phyloP scores from a whole-genome alignment of 2,797 vertebrate species.

The Smutsia temminckii region DNA sequence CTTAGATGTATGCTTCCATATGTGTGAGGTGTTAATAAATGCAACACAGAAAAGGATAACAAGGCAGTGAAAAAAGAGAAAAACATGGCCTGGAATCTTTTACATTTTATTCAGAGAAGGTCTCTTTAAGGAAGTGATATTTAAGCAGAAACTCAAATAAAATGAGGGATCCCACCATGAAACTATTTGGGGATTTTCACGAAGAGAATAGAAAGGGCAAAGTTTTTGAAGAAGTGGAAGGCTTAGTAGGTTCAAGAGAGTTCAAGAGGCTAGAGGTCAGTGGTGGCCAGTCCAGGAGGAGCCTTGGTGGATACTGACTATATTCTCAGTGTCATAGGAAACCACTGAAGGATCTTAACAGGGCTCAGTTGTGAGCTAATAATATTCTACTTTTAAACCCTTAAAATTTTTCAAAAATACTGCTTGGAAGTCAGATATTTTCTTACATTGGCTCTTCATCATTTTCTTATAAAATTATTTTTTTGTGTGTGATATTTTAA shows the following conservation, averaged over 20 bases:
- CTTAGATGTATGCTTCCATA: neutral
- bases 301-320: neutral
- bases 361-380: neutral
- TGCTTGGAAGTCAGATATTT: neutral
- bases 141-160: conserved; percentile 35
- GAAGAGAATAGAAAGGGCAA: neutral
- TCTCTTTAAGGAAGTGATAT: conserved; percentile 44
- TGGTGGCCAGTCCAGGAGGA: neutral
- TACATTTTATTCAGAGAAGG: neutral
- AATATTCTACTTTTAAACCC: neutral
- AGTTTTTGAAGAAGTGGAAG: neutral
- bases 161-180: neutral
- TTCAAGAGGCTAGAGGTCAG: neutral
- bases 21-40: neutral
- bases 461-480: neutral
- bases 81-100: neutral
- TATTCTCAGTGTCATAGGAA: neutral
- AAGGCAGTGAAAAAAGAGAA: neutral
- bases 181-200: conserved; percentile 13
- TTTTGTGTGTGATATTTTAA: neutral
- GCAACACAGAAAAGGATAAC: neutral
- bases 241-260: neutral
- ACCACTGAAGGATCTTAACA: neutral
- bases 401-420: neutral
- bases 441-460: neutral